Base-by-base conservation (phyloP, 1,140 invertebrate genomes). In the Drosophila leontia region DNA sequence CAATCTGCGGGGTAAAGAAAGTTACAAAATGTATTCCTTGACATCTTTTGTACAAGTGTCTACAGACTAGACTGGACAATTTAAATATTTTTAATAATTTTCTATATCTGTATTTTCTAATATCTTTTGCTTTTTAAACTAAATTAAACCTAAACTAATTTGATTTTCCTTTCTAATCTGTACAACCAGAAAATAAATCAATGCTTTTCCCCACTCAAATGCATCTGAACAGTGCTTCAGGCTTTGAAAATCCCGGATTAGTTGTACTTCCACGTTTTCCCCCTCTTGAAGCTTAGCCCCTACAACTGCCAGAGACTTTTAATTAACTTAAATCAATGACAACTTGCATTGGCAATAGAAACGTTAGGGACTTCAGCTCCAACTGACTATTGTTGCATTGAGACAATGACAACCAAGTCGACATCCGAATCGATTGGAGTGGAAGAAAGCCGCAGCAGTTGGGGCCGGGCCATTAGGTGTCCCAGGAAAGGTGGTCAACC, bases 271-370 rank as follows among this genome's bases (percentile, higher is more conserved):
- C n/a, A 34, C 19, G 39, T 34, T 60, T 41, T 50, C 37, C 37
- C 37, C 39, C 9, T n/a, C 15, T 59, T 11, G n/a, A 17, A 45
- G 9, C 58, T 41, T 15, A 19, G 34, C 48, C 26, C 17, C 39
- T 12, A 12, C 64, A 70, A 34, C 41, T 57, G 26, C 15, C 13
- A 29, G 58, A 74, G 51, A 48, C 53, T 75, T 51, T 79, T 80
- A 86, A 86, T 86, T 79, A 76, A 86, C 65, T 82, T 79, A 61
- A 82, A 71, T 69, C 70, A 72, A 86, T 76, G 56, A 77, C 62
- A 77, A 69, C 48, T 60, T 72, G 48, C 70, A 69, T 53, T 47
- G 58, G 19, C 60, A 57, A 70, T 41, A 70, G 64, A 74, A 58
- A 68, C 78, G 55, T 75, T 61, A 67, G 84, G 72, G 80, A 78